These are phyloP conservation scores for Drosophila parvula DNA, from an alignment of 1,140 invertebrate genomes.

Conservation along the genomic window DNA sequence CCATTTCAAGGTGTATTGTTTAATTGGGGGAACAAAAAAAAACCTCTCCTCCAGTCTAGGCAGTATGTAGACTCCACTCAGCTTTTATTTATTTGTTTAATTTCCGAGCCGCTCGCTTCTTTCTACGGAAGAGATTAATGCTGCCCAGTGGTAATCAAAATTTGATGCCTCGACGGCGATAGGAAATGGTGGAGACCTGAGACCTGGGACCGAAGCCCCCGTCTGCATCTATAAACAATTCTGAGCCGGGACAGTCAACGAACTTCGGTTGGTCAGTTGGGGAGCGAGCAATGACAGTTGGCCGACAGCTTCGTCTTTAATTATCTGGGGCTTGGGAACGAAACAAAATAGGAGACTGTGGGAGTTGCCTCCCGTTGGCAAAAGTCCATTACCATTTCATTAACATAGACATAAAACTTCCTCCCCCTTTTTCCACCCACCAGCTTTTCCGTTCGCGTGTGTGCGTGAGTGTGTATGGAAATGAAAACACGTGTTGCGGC, in stretches of 20 bases:
- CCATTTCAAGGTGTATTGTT: background rate
- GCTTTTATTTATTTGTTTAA: slow-evolving; percentile 49
- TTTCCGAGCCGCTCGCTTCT: slow-evolving; percentile 21
- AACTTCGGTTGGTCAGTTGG: slow-evolving; percentile 35
- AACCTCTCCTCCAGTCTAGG: background rate
- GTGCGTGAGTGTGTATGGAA: slow-evolving; percentile 58
- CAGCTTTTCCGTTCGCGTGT: background rate
- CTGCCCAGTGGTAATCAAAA: slow-evolving; percentile 45
- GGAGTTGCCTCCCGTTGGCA: slow-evolving; percentile 7
- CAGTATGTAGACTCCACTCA: slow-evolving; percentile 15
- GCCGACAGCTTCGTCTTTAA: slow-evolving; percentile 39
- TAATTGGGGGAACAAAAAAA: slow-evolving; percentile 5
- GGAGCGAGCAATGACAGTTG: slow-evolving; percentile 26
- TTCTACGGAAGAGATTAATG: slow-evolving; percentile 35
- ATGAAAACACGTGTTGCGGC: slow-evolving; percentile 78
- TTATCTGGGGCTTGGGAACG: slow-evolving; percentile 39
- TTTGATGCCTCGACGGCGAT: slow-evolving; percentile 39
- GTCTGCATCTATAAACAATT: slow-evolving; percentile 37
- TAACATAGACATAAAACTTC: slow-evolving; percentile 74
- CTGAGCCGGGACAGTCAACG: slow-evolving; percentile 33
- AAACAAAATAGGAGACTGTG: slow-evolving; percentile 19
- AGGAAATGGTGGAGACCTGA: slow-evolving; percentile 20
- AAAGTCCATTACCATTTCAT: slow-evolving; percentile 74
- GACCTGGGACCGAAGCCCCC: background rate
- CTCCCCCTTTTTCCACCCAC: slow-evolving; percentile 6